Percentiles rank a stretch among this genome's conserved stretches.
These are phyloP conservation scores for Spongilla lacustris DNA, from an alignment of 37 sponge, comb jelly and placozoan genomes.

Conservation along the genomic window DNA sequence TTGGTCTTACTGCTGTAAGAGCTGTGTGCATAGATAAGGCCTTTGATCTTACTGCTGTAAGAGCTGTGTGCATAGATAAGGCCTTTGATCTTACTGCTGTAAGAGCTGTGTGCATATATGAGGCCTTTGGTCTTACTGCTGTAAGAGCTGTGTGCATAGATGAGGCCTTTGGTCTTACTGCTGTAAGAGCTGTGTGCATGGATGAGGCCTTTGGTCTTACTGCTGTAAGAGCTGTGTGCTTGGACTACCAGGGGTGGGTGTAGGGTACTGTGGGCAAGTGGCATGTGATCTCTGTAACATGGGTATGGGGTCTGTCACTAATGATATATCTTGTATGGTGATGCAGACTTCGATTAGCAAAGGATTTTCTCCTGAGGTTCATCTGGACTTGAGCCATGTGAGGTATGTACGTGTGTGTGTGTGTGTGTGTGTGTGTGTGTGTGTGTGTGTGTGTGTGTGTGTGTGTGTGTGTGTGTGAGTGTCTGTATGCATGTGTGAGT, in stretches of 20 bases:
- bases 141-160: no score
- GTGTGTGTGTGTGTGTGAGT: neutral
- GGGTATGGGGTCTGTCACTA: neutral
- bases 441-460: no score
- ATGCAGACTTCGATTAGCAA: neutral
- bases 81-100: conserved; percentile 42
- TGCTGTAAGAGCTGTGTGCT: neutral
- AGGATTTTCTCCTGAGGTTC: neutral
- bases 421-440: neutral
- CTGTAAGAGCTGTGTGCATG: no score
- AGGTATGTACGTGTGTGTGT: neutral
- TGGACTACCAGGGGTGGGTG: neutral
- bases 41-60: no score
- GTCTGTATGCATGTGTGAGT: neutral
- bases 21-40: neutral
- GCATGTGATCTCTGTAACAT: neutral
- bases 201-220: conserved; percentile 45
- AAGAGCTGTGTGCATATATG: no score
- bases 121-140: conserved; percentile 39
- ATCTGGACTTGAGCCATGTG: neutral
- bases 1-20: no score
- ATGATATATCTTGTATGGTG: neutral
- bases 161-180: conserved; percentile 34
- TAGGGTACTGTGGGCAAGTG: neutral
- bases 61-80: conserved; percentile 12